These are phyloP conservation scores for Aricia agestis DNA, from an alignment of 1,140 invertebrate genomes.

Conservation along the genomic window DNA sequence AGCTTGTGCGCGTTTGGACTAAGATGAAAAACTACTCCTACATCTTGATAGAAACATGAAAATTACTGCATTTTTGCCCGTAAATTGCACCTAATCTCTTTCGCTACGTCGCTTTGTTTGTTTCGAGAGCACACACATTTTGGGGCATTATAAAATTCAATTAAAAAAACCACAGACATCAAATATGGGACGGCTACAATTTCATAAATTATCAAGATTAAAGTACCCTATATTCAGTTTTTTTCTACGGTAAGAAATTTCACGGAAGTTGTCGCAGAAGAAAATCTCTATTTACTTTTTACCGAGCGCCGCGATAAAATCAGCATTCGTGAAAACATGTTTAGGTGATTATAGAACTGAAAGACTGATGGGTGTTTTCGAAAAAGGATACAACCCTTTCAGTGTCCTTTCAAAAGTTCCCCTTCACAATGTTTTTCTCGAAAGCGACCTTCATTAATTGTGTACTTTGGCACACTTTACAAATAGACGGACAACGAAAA, in stretches of 20 bases:
- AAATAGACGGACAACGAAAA: slow-evolving; percentile 4
- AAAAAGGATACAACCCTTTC: not conserved
- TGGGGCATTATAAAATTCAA: too few relatives aligned
- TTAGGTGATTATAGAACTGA: not conserved
- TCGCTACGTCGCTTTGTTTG: too few relatives aligned
- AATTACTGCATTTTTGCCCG: too few relatives aligned
- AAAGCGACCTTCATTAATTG: slow-evolving; percentile 1
- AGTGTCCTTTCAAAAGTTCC: not conserved
- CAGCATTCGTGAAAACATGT: not conserved
- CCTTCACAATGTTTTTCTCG: not conserved
- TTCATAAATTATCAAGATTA: too few relatives aligned
- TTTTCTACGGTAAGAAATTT: too few relatives aligned
- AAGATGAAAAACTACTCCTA: not conserved
- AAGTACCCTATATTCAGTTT: too few relatives aligned
- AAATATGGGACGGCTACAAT: too few relatives aligned
- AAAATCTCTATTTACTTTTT: not conserved
- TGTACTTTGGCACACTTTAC: not conserved
- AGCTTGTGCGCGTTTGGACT: not conserved
- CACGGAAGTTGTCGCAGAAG: too few relatives aligned
- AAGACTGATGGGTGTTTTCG: not conserved
- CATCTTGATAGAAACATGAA: too few relatives aligned
- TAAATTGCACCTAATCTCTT: too few relatives aligned
- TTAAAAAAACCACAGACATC: too few relatives aligned
- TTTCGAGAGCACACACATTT: too few relatives aligned
- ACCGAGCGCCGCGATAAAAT: not conserved